Percentiles rank a stretch among this genome's conserved stretches.
Evolutionary conservation across 2,888 invertebrate species (phyloP).

Genomic region (Anoncus sp.): DNA sequence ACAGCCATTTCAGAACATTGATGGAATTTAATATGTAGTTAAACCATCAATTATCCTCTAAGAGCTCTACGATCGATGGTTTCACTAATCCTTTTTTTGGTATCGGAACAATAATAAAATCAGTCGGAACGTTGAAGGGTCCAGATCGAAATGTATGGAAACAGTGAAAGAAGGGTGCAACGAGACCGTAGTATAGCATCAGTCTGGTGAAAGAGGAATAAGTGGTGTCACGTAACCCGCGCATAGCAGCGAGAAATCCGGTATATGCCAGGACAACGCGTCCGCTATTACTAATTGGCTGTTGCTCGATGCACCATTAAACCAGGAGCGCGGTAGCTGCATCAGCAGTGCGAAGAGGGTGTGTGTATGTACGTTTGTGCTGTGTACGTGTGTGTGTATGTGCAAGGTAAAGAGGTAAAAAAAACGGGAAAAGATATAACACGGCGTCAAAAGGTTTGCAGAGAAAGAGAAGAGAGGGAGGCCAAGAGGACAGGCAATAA

Average conservation of each 20-base stretch:
- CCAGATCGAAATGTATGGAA: conserved; percentile 27
- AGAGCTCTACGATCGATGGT: neutral
- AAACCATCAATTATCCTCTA: conserved; percentile 15
- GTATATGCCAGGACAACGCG: conserved; percentile 36
- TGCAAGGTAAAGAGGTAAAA: conserved; percentile 27
- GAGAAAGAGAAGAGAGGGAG: conserved; percentile 45
- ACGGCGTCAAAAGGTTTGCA: conserved; percentile 55
- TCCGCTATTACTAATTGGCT: conserved; percentile 64
- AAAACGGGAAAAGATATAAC: conserved; percentile 41
- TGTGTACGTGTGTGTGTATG: neutral
- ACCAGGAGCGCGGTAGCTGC: conserved; percentile 30
- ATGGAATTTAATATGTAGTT: neutral
- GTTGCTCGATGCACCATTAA: conserved; percentile 55
- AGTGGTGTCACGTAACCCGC: conserved; percentile 63
- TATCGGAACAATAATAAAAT: conserved; percentile 1
- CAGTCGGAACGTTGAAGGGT: neutral
- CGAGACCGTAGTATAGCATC: conserved; percentile 22
- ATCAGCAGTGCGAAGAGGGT: conserved; percentile 19
- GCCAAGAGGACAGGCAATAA: conserved; percentile 56
- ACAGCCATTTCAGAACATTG: neutral
- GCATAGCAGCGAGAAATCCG: conserved; percentile 42
- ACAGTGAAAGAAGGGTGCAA: conserved; percentile 45
- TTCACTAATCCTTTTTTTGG: neutral
- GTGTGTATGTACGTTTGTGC: conserved; percentile 1
- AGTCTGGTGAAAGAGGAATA: conserved; percentile 47